Percentiles rank a stretch among this genome's conserved stretches.
Conservation (phyloP, 2,113 vertebrate genomes). For the Prunella himalayana region DNA sequence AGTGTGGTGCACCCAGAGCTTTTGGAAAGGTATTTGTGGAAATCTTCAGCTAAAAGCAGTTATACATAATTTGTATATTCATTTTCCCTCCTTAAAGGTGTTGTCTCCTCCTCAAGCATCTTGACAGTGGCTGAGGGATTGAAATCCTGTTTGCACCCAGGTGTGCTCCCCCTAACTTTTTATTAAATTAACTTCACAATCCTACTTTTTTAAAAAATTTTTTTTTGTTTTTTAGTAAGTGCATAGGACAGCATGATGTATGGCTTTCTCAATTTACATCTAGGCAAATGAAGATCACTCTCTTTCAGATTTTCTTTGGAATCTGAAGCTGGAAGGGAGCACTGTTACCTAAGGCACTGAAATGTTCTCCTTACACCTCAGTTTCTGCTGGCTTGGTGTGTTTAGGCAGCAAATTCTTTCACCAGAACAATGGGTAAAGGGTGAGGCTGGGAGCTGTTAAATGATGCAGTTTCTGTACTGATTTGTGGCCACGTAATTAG, state of each 20-base stretch:
- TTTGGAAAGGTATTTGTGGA: background rate
- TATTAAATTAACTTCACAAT: background rate
- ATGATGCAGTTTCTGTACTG: background rate
- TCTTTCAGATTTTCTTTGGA: background rate
- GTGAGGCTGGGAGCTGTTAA: background rate
- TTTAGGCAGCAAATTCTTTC: background rate
- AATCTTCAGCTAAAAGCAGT: background rate
- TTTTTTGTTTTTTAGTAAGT: background rate
- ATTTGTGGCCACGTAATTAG: background rate
- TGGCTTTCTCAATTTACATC: background rate
- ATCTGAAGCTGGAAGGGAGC: background rate
- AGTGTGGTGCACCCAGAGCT: background rate
- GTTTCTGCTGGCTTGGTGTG: background rate
- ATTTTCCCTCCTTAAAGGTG: background rate
- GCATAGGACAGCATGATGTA: background rate
- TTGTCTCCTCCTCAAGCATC: background rate
- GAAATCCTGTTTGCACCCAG: background rate
- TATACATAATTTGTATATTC: background rate
- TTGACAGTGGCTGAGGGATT: background rate
- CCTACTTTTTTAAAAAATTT: no score
- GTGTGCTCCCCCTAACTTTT: background rate
- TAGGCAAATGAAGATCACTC: accelerated
- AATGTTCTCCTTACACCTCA: background rate
- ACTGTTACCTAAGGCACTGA: background rate
- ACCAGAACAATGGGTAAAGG: background rate